Evolutionary conservation across 2,113 vertebrate species (phyloP).

Genomic region (Corythornis madagascariensis): DNA sequence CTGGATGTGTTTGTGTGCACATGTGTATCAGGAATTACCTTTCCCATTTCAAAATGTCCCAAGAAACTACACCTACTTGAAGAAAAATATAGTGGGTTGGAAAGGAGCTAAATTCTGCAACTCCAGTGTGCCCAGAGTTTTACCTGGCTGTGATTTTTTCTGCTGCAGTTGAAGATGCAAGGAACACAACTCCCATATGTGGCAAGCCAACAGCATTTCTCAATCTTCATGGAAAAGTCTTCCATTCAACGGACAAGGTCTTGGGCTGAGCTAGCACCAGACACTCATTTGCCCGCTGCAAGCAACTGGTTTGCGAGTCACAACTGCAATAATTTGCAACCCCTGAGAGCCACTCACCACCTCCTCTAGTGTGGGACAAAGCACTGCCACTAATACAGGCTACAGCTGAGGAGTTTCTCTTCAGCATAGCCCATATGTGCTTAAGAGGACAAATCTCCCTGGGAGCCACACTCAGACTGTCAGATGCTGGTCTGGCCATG

Average conservation of each 20-base stretch:
- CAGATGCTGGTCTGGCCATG: not conserved
- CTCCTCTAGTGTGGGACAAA: not conserved
- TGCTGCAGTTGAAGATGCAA: not conserved
- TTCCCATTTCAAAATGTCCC: not conserved
- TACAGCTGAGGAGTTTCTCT: not conserved
- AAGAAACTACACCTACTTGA: not conserved
- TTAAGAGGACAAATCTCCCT: no score
- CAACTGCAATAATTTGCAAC: accelerated
- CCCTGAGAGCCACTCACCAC: not conserved
- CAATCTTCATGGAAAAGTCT: not conserved
- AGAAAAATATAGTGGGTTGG: not conserved
- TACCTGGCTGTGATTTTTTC: not conserved
- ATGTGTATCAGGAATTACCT: not conserved
- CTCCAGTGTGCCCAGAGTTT: not conserved
- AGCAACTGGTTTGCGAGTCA: not conserved
- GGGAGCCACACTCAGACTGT: not conserved
- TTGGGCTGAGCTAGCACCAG: not conserved
- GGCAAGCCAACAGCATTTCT: not conserved
- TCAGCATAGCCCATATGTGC: no score
- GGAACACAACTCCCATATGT: not conserved
- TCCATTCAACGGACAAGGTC: not conserved
- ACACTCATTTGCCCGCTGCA: not conserved
- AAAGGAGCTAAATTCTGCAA: not conserved
- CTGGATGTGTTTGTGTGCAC: not conserved
- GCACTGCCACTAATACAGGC: not conserved